Evolutionary conservation across 2,113 vertebrate genomes (phyloP).

Genomic region (Piliocolobus tephrosceles): DNA sequence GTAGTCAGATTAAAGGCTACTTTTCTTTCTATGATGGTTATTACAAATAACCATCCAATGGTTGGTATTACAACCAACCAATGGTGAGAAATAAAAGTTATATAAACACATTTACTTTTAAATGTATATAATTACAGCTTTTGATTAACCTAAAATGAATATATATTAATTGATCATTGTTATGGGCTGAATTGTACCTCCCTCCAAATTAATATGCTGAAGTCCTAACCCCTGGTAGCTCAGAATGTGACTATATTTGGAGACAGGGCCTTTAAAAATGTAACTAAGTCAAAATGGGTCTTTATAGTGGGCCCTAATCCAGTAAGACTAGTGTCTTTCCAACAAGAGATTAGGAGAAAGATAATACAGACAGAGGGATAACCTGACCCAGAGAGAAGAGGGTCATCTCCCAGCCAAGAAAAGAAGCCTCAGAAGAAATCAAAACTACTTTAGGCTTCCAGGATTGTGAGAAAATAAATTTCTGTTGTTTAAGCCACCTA

Average conservation of each 20-base stretch:
- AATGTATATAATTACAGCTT: neutral
- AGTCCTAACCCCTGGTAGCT: neutral
- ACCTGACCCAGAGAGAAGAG: neutral
- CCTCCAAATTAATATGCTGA: neutral
- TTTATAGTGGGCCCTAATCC: neutral
- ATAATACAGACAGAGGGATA: neutral
- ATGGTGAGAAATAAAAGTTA: neutral
- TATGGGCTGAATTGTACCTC: neutral
- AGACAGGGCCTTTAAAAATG: neutral
- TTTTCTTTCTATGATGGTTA: slow-evolving; percentile 30
- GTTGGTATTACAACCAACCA: too few species aligned
- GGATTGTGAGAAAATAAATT: neutral
- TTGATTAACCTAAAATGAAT: slow-evolving; percentile 31
- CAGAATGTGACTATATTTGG: neutral
- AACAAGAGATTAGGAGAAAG: neutral
- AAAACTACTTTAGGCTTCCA: neutral
- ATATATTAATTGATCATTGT: neutral
- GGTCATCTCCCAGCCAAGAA: neutral
- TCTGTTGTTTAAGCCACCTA: neutral
- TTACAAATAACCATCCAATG: neutral
- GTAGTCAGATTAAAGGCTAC: neutral
- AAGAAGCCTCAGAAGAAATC: neutral
- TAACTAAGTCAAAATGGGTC: neutral
- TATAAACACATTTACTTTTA: neutral
- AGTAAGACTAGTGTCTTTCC: neutral